Conservation (phyloP, 2,888 invertebrate genomes). For the Cheilosia pagana region DNA sequence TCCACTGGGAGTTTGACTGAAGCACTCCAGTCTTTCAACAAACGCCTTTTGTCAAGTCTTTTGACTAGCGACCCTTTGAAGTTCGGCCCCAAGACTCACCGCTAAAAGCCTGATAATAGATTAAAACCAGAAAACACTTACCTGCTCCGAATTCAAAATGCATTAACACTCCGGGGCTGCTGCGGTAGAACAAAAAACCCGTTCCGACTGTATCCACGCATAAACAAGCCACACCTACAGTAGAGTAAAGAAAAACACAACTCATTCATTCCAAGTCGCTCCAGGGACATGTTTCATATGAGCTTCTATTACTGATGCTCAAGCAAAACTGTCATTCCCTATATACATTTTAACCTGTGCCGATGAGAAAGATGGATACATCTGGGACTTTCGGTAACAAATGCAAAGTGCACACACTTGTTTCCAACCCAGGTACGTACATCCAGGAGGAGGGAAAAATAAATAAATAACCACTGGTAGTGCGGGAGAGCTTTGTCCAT, state of each 20-base stretch:
- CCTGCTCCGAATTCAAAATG: slow-evolving; percentile 31
- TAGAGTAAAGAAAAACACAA: slow-evolving; percentile 44
- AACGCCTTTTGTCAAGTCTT: not conserved
- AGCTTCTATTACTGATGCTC: slow-evolving; percentile 55
- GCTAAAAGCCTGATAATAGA: slow-evolving; percentile 43
- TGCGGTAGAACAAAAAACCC: not conserved
- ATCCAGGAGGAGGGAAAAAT: slow-evolving; percentile 15
- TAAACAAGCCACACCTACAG: not conserved
- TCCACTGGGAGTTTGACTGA: no score
- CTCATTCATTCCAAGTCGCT: slow-evolving; percentile 59
- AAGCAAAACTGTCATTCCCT: slow-evolving; percentile 45
- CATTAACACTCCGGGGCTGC: slow-evolving; percentile 21
- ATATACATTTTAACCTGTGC: slow-evolving; percentile 17
- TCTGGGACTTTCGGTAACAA: slow-evolving; percentile 64
- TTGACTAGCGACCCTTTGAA: slow-evolving; percentile 18
- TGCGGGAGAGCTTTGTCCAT: slow-evolving; percentile 32
- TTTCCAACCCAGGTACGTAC: slow-evolving; percentile 32
- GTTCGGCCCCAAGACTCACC: slow-evolving; percentile 5
- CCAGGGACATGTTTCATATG: slow-evolving; percentile 59
- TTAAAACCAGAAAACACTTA: slow-evolving; percentile 27
- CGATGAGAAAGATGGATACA: slow-evolving; percentile 55
- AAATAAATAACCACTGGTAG: slow-evolving; percentile 41
- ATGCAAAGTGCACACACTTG: slow-evolving; percentile 68
- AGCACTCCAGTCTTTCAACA: not conserved
- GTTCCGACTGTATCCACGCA: slow-evolving; percentile 5